phyloP scores from a whole-genome alignment of 2,113 vertebrate genomes.

The Gobius niger region DNA sequence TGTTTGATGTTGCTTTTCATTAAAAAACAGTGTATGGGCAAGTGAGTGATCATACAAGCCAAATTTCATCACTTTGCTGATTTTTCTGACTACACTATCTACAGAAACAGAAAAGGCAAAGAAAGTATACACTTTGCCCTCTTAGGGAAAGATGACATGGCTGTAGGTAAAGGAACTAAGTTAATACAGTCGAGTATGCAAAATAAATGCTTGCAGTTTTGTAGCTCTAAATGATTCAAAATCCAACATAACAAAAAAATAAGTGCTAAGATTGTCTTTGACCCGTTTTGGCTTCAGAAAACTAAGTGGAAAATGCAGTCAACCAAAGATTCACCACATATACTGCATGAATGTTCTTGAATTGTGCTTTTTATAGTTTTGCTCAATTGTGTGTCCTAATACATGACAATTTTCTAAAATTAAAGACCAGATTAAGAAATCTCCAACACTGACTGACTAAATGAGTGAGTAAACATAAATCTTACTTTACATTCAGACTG shows the following conservation, averaged over 20 bases:
- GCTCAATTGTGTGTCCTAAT: constrained; percentile 6
- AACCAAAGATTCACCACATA: neutral
- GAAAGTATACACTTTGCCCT: neutral
- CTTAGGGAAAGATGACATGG: neutral
- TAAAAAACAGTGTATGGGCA: neutral
- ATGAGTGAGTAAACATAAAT: constrained; percentile 3
- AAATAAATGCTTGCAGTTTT: neutral
- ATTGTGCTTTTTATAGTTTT: constrained; percentile 16
- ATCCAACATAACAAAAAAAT: neutral
- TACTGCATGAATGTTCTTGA: neutral
- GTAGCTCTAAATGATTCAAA: constrained; percentile 1
- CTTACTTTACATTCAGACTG: neutral
- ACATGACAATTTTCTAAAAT: constrained; percentile 20
- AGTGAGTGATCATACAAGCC: constrained; percentile 5
- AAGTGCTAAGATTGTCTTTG: constrained; percentile 37
- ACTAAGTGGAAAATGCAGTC: neutral
- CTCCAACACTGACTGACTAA: constrained; percentile 6
- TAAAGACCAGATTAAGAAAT: constrained; percentile 10
- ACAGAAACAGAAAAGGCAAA: neutral
- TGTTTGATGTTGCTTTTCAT: neutral
- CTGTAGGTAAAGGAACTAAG: neutral
- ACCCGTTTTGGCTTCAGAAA: constrained; percentile 17
- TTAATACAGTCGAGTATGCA: neutral
- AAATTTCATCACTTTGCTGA: neutral
- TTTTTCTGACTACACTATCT: neutral